Conservation (phyloP, 1,140 invertebrate species). For the Danaus plexippus region DNA sequence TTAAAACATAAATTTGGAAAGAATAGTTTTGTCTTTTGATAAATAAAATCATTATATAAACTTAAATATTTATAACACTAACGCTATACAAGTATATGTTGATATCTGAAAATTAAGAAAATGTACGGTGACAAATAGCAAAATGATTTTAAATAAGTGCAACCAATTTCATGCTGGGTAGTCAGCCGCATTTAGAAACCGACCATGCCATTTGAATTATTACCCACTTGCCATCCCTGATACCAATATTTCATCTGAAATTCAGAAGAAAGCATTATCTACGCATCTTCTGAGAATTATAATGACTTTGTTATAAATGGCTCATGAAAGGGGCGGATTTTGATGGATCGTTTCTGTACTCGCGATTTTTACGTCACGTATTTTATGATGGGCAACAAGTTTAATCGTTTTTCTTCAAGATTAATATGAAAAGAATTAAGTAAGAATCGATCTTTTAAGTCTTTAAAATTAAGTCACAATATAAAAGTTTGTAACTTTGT, state of each 20-base stretch:
- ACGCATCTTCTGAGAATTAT: slow-evolving; percentile 12
- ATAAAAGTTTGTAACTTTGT: too few relatives aligned
- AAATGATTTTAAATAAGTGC: slow-evolving; percentile 58
- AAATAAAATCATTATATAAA: too few relatives aligned
- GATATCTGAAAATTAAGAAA: slow-evolving; percentile 16
- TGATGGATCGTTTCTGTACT: too few relatives aligned
- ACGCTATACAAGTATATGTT: slow-evolving; percentile 4
- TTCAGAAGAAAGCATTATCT: slow-evolving; percentile 16
- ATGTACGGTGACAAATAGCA: slow-evolving; percentile 29
- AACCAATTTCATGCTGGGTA: slow-evolving; percentile 55
- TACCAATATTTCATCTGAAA: slow-evolving; percentile 23
- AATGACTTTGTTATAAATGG: slow-evolving; percentile 13
- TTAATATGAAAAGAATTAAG: too few relatives aligned
- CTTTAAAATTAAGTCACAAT: too few relatives aligned
- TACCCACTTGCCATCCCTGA: slow-evolving; percentile 20
- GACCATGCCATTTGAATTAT: slow-evolving; percentile 45
- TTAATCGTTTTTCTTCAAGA: too few relatives aligned
- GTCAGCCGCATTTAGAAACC: slow-evolving; percentile 24
- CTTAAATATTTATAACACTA: too few relatives aligned
- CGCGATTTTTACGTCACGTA: too few relatives aligned
- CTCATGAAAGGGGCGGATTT: slow-evolving; percentile 1
- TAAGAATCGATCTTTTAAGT: too few relatives aligned
- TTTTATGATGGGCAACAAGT: too few relatives aligned
- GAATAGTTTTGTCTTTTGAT: too few relatives aligned
- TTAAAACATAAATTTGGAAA: too few relatives aligned